Evolutionary conservation across 2,797 vertebrate genomes (phyloP), one percentile per base, ranked within the genome.

Genomic region (Bovichtus diacanthus): DNA sequence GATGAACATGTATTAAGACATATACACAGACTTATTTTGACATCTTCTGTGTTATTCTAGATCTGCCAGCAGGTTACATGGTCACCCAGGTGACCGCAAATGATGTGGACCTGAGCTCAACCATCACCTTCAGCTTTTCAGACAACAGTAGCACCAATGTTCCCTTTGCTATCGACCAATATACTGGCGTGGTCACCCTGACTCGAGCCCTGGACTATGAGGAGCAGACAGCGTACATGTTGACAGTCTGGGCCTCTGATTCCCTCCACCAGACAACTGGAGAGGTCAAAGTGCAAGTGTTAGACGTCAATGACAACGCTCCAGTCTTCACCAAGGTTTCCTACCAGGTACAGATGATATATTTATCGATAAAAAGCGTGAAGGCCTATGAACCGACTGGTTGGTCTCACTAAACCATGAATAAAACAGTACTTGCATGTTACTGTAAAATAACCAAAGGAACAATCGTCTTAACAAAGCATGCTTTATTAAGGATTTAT

Each of bases 251-350:
- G 18, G 94, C 96, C 18, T 99, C 96, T 0, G 97, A 99, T 87
- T 96, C 94, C 2, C 69, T 96, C 59, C 95, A 99, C 90, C 92
- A 93, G 76, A 94, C 95, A 56, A 93, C 94, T 43, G 95, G 95
- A 47, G 87, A 93, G 27, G 87, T 99, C 54, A 64, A 53, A 16
- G 82, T 99, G 86, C 87, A 78, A 49, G 92, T 99, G 82, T 78
- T 96, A 78, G 97, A 99, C 21, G 27, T 97, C 86, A 99, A 99
- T 60, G 97, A 99, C 92, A 98, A 98, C 2, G 90, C 96, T 55
- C 98, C 98, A 0, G 78, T 95, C 53, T 99, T 99, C 92, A 91
- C 92, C 64, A 90, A 95, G 84, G 94, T 96, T 79, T 95, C 81
- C 5, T 99, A 99, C 87, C 96, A 98, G 97, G 97, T 99, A 94